Evolutionary conservation across 1,140 invertebrate genomes (phyloP), one percentile per base, ranked within the genome.

Genomic region (Colletes latitarsis): DNA sequence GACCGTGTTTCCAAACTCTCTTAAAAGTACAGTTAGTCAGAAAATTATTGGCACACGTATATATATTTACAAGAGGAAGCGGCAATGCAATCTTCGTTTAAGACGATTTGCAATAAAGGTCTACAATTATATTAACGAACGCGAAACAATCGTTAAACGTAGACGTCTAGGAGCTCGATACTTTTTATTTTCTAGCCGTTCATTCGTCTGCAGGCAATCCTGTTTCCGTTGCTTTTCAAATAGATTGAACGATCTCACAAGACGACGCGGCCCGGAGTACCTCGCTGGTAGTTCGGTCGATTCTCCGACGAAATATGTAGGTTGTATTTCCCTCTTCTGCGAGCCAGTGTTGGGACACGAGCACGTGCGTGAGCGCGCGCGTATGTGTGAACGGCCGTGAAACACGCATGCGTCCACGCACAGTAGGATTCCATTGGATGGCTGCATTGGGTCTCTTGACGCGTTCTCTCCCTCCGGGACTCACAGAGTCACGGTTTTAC

Each of bases 321-420:
- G 46, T 74, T 72, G 55, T 72, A 30, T 46, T 58, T 21, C 53
- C 39, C 53, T n/a, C 53, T 12, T 53, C 30, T 30, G 30, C 30
- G 30, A 30, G 30, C 30, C 30, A 30, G 30, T 30, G 30, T 30
- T 30, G 30, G 30, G 30, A 30, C 30, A 30, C 30, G 30, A 55
- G 43, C 71, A 73, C 71, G 71, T 49, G 71, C 52, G 66, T 49
- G 19, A 15, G 19, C 30, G 12, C 4, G 53, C 19, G 67, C 21
- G 43, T 62, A 19, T 62, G 55, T 49, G 57, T 41, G 57, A 21
- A 49, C 41, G 15, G 8, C 39, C 5, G 21, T 14, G 64, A 46
- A 30, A 58, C 21, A 62, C 66, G 67, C 53, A 70, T 49, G 75
- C 67, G 75, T n/a, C 9, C 17, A 77, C n/a, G 41, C 74, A 58